Evolutionary conservation across 2,888 invertebrate species (phyloP).

Genomic region (Drosophila acutilabella): DNA sequence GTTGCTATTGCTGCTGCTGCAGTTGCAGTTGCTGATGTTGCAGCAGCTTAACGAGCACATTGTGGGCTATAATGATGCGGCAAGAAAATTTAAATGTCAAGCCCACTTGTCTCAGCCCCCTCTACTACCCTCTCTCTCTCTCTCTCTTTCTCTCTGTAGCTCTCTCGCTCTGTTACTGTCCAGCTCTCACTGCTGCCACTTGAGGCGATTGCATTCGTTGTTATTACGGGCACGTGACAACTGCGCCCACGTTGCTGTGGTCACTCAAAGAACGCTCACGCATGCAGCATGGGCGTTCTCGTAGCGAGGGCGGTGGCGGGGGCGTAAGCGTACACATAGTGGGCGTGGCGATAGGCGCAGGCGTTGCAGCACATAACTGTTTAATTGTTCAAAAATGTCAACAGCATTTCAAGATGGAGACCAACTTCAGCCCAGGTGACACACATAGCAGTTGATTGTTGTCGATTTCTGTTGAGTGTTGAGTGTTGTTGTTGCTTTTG

Average conservation of each 20-base stretch:
- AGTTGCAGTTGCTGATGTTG: conserved; percentile 22
- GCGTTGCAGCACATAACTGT: conserved; percentile 66
- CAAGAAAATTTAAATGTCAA: conserved; percentile 56
- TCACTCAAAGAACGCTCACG: conserved; percentile 52
- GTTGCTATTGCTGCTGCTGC: conserved; percentile 10
- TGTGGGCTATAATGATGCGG: conserved; percentile 72
- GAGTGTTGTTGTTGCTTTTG: conserved; percentile 1
- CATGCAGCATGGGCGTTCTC: conserved; percentile 27
- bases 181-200: conserved; percentile 1
- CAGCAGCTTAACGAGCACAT: conserved; percentile 64
- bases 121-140: background rate
- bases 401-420: conserved; percentile 37
- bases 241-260: conserved; percentile 66
- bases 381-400: conserved; percentile 69
- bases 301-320: background rate
- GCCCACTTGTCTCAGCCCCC: background rate
- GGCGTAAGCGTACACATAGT: conserved; percentile 4
- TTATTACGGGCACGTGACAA: conserved; percentile 79
- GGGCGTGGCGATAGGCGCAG: conserved; percentile 30
- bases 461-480: conserved; percentile 5
- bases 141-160: background rate
- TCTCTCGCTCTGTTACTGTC: background rate
- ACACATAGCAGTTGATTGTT: conserved; percentile 34
- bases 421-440: conserved; percentile 52
- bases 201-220: conserved; percentile 50